Conservation (phyloP, 2,888 invertebrate species). For the Vesta saturnalis region DNA sequence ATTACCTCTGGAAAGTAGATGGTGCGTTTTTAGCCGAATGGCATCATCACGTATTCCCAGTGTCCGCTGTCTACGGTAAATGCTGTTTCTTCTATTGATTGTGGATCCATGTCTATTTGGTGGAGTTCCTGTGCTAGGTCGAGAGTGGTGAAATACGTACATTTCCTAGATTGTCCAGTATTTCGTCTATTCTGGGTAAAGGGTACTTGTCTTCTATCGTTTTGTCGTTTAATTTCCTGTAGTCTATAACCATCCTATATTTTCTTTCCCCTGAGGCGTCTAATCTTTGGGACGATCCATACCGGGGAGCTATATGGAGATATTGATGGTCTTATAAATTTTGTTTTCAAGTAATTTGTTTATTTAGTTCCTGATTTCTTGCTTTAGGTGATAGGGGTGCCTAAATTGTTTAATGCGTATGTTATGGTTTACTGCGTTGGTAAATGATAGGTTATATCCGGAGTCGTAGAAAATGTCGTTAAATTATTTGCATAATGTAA, state of each 20-base stretch:
- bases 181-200: conserved; percentile 42
- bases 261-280: conserved; percentile 19
- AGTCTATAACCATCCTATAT: conserved; percentile 26
- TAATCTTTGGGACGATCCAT: conserved; percentile 7
- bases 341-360: background rate
- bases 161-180: conserved; percentile 40
- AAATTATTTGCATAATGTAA: background rate
- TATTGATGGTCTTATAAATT: conserved; percentile 28
- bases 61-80: conserved; percentile 45
- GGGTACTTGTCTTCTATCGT: conserved; percentile 35
- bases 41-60: conserved; percentile 47
- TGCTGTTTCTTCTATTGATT: conserved; percentile 46
- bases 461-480: background rate
- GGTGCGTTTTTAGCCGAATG: conserved; percentile 41
- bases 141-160: conserved; percentile 38
- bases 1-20: too few relatives aligned
- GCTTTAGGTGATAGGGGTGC: background rate
- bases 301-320: conserved; percentile 22
- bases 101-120: conserved; percentile 41
- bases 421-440: background rate
- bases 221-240: conserved; percentile 28
- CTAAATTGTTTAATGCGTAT: background rate
- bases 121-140: conserved; percentile 45
- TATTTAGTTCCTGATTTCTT: conserved; percentile 3
- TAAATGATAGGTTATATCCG: background rate